Base-by-base conservation (phyloP, 64 coral and sea anemone genomes). In the Hydrozoanthus tunicans region DNA sequence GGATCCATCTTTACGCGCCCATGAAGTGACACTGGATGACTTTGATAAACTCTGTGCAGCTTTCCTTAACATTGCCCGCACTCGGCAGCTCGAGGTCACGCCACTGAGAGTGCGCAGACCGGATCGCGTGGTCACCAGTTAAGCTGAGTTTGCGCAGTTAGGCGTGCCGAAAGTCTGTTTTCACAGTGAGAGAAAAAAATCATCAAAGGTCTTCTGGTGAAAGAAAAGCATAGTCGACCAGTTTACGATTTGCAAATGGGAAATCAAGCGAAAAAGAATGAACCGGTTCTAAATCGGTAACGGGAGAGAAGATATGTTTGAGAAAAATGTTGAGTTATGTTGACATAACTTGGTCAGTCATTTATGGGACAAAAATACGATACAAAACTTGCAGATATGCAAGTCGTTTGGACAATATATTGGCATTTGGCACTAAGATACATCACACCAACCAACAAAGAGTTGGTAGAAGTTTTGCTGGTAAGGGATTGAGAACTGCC, bases 71-170 rank as follows among this genome's bases (percentile, higher is more conserved):
- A 73, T 99, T 8, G 62, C 92, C 58, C 60, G 26, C 9, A 73
- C 84, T 3, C 58, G 88, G 0, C 27, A 90, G 9, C 59, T 99
- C 78, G 24, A 90, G 10, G 23, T 77, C 53, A 65, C 77, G 15
- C 97, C 97, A 80, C 79, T 92, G 13, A 93, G 82, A 94, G 67
- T 99, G 43, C 91, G 89, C n/a, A 99, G 88, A 85, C 97, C 97
- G n/a, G 12, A 55, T 72, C 23, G 58, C 3, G 83, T 93, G 32
- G 59, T 83, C 23, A 68, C 24, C 9, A 53, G 32, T 12, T 76
- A 4, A 13, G 25, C 11, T 69, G 3, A 17, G 65, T 5, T 1
- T 69, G 5, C 65, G 17, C 65, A 69, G 13, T 17, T 69, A 14
- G 20, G 20, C 14, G 11, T 13, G 68, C 17, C 68, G n/a, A 71